phyloP scores from a whole-genome alignment of 2,113 vertebrate species.

The Podarcis raffonei region DNA sequence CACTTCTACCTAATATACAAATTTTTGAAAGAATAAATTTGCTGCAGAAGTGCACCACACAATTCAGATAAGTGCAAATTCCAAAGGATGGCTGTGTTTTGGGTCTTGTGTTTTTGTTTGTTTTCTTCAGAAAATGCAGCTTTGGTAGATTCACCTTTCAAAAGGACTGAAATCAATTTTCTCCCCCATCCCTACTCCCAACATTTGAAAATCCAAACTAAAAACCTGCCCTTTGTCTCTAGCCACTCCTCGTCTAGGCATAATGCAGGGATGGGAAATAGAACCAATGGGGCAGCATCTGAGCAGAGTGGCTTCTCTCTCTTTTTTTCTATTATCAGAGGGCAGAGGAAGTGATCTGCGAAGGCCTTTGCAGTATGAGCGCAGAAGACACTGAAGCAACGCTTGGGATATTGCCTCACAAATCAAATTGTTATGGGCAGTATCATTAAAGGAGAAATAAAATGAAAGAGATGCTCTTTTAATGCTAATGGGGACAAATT shows the following conservation, averaged over 20 bases:
- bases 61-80: too few relatives aligned
- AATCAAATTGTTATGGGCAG: slow-evolving; percentile 29
- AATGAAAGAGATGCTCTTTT: slow-evolving; percentile 22
- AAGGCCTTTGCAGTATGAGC: neutral
- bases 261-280: too few relatives aligned
- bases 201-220: neutral
- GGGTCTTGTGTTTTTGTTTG: too few relatives aligned
- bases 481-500: slow-evolving; percentile 17
- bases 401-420: slow-evolving; percentile 10
- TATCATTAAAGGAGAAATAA: slow-evolving; percentile 28
- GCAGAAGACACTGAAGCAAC: slow-evolving; percentile 14
- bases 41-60: too few relatives aligned
- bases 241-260: neutral
- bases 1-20: too few relatives aligned
- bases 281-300: neutral
- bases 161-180: too few relatives aligned
- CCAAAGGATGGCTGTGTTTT: too few relatives aligned
- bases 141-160: too few relatives aligned
- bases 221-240: too few relatives aligned
- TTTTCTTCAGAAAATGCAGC: too few relatives aligned
- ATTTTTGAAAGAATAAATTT: too few relatives aligned
- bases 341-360: neutral
- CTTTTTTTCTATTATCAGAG: neutral
- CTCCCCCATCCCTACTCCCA: neutral
- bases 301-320: neutral